Percentiles rank a stretch among this genome's conserved stretches.
These are phyloP conservation scores for Marmota flaviventris DNA, from an alignment of 2,113 vertebrate genomes.

Conservation along the genomic window DNA sequence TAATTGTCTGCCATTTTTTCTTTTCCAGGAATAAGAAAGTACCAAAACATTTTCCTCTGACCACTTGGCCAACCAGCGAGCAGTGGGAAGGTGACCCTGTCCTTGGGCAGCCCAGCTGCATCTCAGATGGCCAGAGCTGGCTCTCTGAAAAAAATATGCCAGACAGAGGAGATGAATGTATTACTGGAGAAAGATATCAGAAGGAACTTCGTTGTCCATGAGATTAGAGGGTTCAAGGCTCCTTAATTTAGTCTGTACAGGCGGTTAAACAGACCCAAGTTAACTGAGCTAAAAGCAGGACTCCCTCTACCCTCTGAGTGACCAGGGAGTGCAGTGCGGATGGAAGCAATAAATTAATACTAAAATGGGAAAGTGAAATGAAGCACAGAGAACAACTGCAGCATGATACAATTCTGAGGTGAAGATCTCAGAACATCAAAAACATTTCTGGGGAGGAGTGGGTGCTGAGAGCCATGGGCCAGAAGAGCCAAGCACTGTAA, in stretches of 20 bases:
- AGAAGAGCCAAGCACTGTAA: background rate
- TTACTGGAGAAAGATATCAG: background rate
- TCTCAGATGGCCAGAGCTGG: background rate
- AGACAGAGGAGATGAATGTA: background rate
- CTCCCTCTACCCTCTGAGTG: background rate
- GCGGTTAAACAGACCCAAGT: background rate
- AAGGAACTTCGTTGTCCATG: background rate
- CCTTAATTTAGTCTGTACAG: background rate
- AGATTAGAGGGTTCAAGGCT: background rate
- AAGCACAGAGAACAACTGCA: background rate
- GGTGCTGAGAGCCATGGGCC: background rate
- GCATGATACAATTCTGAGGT: background rate
- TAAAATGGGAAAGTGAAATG: background rate
- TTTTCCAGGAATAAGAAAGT: background rate
- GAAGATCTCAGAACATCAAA: background rate
- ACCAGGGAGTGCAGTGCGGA: accelerated
- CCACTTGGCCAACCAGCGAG: background rate
- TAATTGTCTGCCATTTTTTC: conserved; percentile 45
- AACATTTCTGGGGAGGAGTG: background rate
- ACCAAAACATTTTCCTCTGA: background rate
- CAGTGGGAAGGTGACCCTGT: background rate
- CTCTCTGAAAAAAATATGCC: background rate
- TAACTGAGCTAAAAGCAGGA: background rate
- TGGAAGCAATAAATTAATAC: background rate
- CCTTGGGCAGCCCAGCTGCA: background rate